Evolutionary conservation across 2,888 invertebrate genomes (phyloP), one percentile per base, ranked within the genome.

Genomic region (Drosophila anceps): DNA sequence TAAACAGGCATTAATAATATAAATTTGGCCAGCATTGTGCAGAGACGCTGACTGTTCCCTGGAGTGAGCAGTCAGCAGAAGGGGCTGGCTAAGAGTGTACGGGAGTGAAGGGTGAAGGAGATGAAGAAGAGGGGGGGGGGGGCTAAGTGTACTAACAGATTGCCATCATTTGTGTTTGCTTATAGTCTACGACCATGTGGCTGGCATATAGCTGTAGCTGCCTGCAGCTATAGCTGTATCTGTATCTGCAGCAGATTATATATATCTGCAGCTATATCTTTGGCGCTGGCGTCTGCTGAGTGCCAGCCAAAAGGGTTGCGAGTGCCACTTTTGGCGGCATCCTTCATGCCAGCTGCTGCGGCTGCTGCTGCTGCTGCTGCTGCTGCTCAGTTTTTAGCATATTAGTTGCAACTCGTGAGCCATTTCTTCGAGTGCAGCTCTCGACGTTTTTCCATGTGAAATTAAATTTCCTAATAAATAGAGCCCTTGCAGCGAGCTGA

Each of bases 1-100:
- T 87, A 84, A 87, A 82, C 85, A 87, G 76, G 73, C 78, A 82
- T 82, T 87, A 82, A 81, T 81, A 69, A 82, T 82, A 81, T 81
- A 87, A 79, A 87, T 84, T 84, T 82, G 63, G 73, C 41, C 51
- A 73, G 69, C 66, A 72, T 76, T 72, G 59, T 76, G 58, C 59
- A 72, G 55, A 54, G 55, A 54, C 53, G 41, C 43, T 51, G 55
- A 48, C 48, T 55, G 48, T 50, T 53, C 58, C 65, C 44, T 24
- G 44, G 48, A n/a, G n/a, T n/a, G 27, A 3, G 4, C 0, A 1
- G 43, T 33, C 0, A 1, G 43, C 37, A 0, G 10, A 27, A 9
- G 15, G 7, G 12, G 33, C 4, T 20, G 37, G 39, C 1, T 8
- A 0, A 15, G 5, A 24, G n/a, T n/a, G n/a, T n/a, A n/a, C n/a